Evolutionary conservation across 1,140 invertebrate species (phyloP), one percentile per base, ranked within the genome.

Genomic region (Tyrophagus putrescentiae): DNA sequence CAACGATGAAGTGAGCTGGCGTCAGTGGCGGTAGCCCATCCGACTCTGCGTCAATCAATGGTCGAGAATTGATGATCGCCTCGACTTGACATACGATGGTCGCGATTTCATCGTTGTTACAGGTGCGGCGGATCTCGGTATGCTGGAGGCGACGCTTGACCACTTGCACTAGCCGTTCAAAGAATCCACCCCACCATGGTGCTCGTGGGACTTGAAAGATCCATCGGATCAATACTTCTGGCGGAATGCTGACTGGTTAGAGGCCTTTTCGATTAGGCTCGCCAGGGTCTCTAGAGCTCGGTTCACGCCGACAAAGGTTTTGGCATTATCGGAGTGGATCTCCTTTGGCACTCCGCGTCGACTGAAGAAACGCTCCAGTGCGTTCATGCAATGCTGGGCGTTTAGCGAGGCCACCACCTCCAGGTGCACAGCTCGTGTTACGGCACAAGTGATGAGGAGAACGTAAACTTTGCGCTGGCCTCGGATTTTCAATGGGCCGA

Each of bases 391-490:
- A 39, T 39, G 36, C 11, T 60, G 32, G 28, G 64, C 63, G 16
- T 31, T 53, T 16, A 67, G 23, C 4, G 34, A 27, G 16, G 29
- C n/a, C 7, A 65, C 48, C n/a, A 64, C 27, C 48, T 68, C 67
- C 25, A 68, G 52, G 34, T 68, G 65, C 0, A 68, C 39, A 7
- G 57, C 64, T 27, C 65, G 36, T 13, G 56, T 65, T n/a, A 42
- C 32, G 16, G 60, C 21, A 53, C 63, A 66, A 6, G 65, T 50
- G 56, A 64, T 65, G 23, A 66, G 29, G 31, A 9, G 29, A 45
- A 64, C 31, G 33, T 63, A 64, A 25, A 42, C 41, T 48, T 64
- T 64, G 18, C 13, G 23, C 18, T 27, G 33, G 54, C 54, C 41
- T 21, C 18, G 16, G 9, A 63, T 29, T 9, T 63, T 23, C 9